These are phyloP conservation scores for Neuroscelio doddi DNA, from an alignment of 2,888 invertebrate species.

Conservation along the genomic window DNA sequence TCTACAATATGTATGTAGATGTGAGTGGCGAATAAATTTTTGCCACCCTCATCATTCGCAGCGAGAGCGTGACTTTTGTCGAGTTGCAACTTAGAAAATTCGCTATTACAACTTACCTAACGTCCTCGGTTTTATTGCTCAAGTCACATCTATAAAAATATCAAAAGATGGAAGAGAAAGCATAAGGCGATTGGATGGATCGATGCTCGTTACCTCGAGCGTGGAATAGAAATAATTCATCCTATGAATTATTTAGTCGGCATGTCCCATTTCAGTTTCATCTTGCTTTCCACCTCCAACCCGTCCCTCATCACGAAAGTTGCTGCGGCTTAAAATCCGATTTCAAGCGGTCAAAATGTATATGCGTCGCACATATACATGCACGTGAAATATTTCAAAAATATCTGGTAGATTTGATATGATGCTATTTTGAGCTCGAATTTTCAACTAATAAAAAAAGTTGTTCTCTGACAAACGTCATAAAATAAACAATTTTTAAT, in stretches of 20 bases:
- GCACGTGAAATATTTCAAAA: too few relatives aligned
- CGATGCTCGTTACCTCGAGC: slow-evolving; percentile 56
- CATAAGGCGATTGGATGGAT: slow-evolving; percentile 51
- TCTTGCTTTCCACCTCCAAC: slow-evolving; percentile 6
- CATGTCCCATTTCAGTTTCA: slow-evolving; percentile 41
- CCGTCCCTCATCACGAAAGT: slow-evolving; percentile 11
- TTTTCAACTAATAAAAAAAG: too few relatives aligned
- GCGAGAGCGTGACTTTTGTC: slow-evolving; percentile 1
- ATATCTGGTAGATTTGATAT: too few relatives aligned
- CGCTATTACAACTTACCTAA: background rate
- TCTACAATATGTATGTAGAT: slow-evolving; percentile 21
- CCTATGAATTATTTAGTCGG: slow-evolving; percentile 64
- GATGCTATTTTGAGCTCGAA: too few relatives aligned
- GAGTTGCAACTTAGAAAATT: background rate
- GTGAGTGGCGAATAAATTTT: slow-evolving; percentile 26
- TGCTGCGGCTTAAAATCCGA: slow-evolving; percentile 57
- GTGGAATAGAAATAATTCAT: slow-evolving; percentile 64
- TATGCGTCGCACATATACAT: too few relatives aligned
- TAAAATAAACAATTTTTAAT: too few relatives aligned
- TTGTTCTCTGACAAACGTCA: too few relatives aligned
- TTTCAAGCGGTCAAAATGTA: slow-evolving; percentile 47
- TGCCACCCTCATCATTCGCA: background rate
- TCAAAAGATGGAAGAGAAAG: slow-evolving; percentile 8
- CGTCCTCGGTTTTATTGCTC: too few relatives aligned
- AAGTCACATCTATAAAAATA: slow-evolving; percentile 1